These are phyloP conservation scores for Phragmatobia fuliginosa DNA, from an alignment of 2,888 invertebrate species.

Conservation along the genomic window DNA sequence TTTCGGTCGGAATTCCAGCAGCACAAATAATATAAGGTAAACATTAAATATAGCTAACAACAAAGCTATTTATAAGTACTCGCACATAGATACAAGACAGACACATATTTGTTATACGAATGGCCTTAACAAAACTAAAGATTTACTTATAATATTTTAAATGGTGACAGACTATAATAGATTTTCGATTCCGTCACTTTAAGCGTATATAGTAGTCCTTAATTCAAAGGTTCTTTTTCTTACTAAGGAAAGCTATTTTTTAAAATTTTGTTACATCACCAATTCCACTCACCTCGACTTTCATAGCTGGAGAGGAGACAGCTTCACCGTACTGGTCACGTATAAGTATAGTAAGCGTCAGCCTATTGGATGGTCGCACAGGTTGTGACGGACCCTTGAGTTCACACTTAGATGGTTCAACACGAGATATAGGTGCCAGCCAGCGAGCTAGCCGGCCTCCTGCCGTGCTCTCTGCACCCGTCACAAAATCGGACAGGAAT, in stretches of 20 bases:
- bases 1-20: too few species aligned
- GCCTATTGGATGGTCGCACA: slow-evolving; percentile 88
- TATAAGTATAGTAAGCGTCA: slow-evolving; percentile 89
- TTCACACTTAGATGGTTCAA: slow-evolving; percentile 96
- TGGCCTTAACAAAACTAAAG: too few species aligned
- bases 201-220: background rate
- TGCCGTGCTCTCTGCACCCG: slow-evolving; percentile 93
- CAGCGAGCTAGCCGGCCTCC: slow-evolving; percentile 97
- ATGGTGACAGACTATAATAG: background rate
- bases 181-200: background rate
- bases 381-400: slow-evolving; percentile 91
- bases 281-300: slow-evolving; percentile 86
- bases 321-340: slow-evolving; percentile 97
- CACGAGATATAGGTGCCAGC: slow-evolving; percentile 96
- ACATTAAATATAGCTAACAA: too few species aligned
- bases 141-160: background rate
- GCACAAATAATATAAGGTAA: too few species aligned
- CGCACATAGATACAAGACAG: too few species aligned
- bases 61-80: too few species aligned
- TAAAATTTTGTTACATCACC: too few species aligned
- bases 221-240: background rate
- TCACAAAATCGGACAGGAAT: slow-evolving; percentile 97
- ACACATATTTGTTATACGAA: too few species aligned
- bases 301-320: slow-evolving; percentile 94
- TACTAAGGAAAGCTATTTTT: too few species aligned